These are phyloP conservation scores for Athalia rosae DNA, from an alignment of 2,888 invertebrate species.

Conservation along the genomic window DNA sequence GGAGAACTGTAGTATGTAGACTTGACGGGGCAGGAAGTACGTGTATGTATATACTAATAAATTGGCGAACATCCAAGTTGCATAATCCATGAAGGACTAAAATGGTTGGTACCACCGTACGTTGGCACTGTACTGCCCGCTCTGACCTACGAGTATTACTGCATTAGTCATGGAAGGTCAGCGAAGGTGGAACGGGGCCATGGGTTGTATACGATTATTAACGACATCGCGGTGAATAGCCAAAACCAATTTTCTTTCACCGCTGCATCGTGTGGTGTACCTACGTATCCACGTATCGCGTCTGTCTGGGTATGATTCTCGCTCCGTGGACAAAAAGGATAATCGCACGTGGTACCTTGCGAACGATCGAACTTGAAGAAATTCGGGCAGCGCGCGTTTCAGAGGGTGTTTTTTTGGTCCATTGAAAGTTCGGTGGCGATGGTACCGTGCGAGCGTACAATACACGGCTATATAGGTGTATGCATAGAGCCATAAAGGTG, in stretches of 20 bases:
- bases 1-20: not conserved
- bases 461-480: not conserved
- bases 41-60: constrained; percentile 21
- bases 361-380: too few relatives aligned
- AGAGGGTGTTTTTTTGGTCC: not conserved
- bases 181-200: constrained; percentile 16
- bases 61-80: constrained; percentile 37
- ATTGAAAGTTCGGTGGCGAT: constrained; percentile 2
- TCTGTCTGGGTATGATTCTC: too few relatives aligned
- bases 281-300: too few relatives aligned
- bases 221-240: constrained; percentile 25
- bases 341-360: too few relatives aligned
- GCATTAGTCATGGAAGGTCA: constrained; percentile 39
- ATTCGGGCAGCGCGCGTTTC: too few relatives aligned
- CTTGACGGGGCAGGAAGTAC: not conserved
- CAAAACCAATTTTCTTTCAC: not conserved
- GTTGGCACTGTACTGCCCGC: not conserved
- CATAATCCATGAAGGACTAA: constrained; percentile 43
- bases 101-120: constrained; percentile 23
- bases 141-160: constrained; percentile 13
- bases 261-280: too few relatives aligned
- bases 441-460: not conserved
- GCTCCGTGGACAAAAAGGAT: too few relatives aligned
- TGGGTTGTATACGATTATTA: constrained; percentile 19
- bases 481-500: constrained; percentile 19